Base-by-base conservation (phyloP, 2,888 invertebrate species). In the Drosophila mimetica region DNA sequence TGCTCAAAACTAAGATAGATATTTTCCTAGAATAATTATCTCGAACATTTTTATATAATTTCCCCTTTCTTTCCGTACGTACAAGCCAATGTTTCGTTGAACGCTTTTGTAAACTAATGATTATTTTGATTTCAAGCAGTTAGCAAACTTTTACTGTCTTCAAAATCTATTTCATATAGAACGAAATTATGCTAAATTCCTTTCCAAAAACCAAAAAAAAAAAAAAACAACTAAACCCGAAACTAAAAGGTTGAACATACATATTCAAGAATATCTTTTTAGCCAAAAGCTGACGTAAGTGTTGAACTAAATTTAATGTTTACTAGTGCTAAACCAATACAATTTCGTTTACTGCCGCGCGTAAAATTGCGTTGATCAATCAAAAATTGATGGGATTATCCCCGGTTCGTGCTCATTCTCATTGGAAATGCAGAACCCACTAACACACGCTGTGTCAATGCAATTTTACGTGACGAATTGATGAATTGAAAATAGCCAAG, bases 131-230 rank as follows among this genome's bases (percentile, higher is more conserved):
- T 77, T 69, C 39, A 85, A 84, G 72, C 75, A 82, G 71, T 74
- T 82, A 80, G 84, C 79, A 65, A 75, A 30, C 42, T 51, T 60
- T 41, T 71, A 71, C 60, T 75, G 59, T 79, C 61, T 83, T 58
- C 71, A 42, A 76, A 60, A 51, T 74, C 57, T 74, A 54, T 77
- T 70, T 65, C 70, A 88, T 89, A 88, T 89, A 89, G 89, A 89
- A 89, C 87, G 87, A 87, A 87, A 87, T 87, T 87, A 83, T 86
- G 74, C 86, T 79, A 87, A 87, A 89, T 87, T 87, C 67, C 69
- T 58, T 72, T 53, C 53, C 44, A 75, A 77, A 76, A 65, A 34
- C 71, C 50, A 53, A 50, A 58, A 44, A 52, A 75, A 77, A 76
- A 65, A 34, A 69, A 52, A 53, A 50, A 58, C 41, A 52, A 58